These are phyloP conservation scores for Caenorhabditis sp. DNA, from an alignment of 2,888 invertebrate genomes.

Conservation along the genomic window DNA sequence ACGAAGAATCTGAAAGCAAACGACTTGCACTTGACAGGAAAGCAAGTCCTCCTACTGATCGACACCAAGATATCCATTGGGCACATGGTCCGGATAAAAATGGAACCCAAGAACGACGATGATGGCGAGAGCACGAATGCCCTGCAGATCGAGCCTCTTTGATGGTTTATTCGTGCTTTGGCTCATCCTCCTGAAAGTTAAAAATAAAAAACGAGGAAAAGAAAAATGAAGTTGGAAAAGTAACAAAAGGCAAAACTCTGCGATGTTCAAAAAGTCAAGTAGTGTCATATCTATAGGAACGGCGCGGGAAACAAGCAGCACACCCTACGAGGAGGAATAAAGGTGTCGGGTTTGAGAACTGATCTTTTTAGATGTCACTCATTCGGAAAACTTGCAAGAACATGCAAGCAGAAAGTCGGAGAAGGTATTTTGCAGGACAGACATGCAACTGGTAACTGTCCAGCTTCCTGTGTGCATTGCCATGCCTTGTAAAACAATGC, in stretches of 20 bases:
- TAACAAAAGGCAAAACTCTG: background rate
- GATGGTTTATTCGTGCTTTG: conserved; percentile 18
- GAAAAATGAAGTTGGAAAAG: background rate
- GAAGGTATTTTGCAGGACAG: background rate
- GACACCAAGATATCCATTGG: conserved; percentile 60
- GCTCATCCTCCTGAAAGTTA: conserved; percentile 23
- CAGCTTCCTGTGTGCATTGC: background rate
- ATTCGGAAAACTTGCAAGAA: background rate
- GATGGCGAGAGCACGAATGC: conserved; percentile 51
- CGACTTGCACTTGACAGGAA: background rate
- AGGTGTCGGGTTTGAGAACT: too few species aligned
- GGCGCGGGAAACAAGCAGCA: background rate
- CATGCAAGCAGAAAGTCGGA: background rate
- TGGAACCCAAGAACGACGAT: conserved; percentile 51
- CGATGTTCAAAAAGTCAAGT: background rate
- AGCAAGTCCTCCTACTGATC: conserved; percentile 43
- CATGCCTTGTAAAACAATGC: conserved; percentile 3
- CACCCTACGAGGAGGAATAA: too few species aligned
- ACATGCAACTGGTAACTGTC: background rate
- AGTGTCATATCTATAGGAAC: too few species aligned
- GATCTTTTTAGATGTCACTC: too few species aligned
- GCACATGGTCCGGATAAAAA: conserved; percentile 35
- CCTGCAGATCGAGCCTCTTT: conserved; percentile 54
- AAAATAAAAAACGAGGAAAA: background rate
- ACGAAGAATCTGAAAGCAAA: conserved; percentile 52